Conservation (phyloP, 92 coral and sea anemone genomes). For the Actinernus sp. region DNA sequence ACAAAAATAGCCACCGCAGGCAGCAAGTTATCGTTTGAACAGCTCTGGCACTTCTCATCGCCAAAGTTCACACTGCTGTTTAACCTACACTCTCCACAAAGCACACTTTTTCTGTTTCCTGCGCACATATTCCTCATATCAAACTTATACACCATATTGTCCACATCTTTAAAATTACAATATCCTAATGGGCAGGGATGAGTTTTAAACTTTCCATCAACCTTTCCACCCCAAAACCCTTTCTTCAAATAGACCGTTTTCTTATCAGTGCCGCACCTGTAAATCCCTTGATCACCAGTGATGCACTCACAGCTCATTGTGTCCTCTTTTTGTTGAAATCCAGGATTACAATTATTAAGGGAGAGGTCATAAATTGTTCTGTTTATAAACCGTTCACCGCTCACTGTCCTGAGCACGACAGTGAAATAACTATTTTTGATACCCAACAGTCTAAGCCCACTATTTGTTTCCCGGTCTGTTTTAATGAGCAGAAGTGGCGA, state of each 20-base stretch:
- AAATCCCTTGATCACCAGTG: conserved; percentile 47
- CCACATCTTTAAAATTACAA: conserved; percentile 24
- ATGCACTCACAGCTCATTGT: conserved; percentile 58
- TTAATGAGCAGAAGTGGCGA: conserved; percentile 79
- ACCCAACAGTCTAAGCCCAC: conserved; percentile 48
- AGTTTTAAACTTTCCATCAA: conserved; percentile 24
- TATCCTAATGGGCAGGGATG: conserved; percentile 75
- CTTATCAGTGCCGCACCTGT: conserved; percentile 53
- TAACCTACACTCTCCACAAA: conserved; percentile 77
- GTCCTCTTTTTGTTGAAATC: conserved; percentile 42
- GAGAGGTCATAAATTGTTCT: not conserved
- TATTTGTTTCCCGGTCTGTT: conserved; percentile 23
- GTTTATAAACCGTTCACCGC: conserved; percentile 68
- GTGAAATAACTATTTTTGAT: conserved; percentile 22
- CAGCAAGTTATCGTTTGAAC: conserved; percentile 62
- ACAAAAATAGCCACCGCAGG: conserved; percentile 58
- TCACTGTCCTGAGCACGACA: conserved; percentile 60
- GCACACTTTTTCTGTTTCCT: conserved; percentile 47
- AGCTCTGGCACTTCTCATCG: conserved; percentile 53
- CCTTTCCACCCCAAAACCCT: conserved; percentile 90
- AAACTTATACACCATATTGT: conserved; percentile 20
- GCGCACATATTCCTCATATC: conserved; percentile 37
- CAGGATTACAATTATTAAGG: conserved; percentile 67
- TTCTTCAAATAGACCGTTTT: conserved; percentile 60
- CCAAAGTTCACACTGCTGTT: conserved; percentile 73